phyloP scores from a whole-genome alignment of 2,888 invertebrate species.

The Macaria notata region DNA sequence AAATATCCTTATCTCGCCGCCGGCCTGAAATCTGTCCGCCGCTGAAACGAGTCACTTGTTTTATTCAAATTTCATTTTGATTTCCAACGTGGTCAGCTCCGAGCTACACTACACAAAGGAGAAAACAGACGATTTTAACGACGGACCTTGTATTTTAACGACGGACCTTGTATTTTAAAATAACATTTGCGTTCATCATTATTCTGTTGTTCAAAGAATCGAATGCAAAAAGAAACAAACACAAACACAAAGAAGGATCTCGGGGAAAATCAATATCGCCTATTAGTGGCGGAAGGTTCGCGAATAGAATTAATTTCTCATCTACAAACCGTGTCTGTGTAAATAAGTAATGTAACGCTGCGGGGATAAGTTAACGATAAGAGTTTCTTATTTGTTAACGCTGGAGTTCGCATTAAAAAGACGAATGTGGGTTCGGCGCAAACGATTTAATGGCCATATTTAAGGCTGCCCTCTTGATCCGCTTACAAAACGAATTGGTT shows the following conservation, averaged over 20 bases:
- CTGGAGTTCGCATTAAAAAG: constrained; percentile 60
- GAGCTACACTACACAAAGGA: background rate
- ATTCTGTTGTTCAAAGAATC: constrained; percentile 8
- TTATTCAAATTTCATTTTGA: constrained; percentile 5
- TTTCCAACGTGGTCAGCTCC: background rate
- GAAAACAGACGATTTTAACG: background rate
- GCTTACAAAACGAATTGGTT: constrained; percentile 79
- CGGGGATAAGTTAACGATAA: constrained; percentile 49
- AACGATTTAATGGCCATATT: constrained; percentile 75
- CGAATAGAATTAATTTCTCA: constrained; percentile 32
- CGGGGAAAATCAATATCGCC: constrained; percentile 33
- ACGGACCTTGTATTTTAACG: background rate
- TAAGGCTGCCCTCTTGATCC: constrained; percentile 77
- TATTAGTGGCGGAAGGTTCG: constrained; percentile 30
- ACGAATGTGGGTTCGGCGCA: constrained; percentile 61
- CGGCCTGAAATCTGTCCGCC: background rate
- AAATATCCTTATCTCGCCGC: constrained; percentile 20
- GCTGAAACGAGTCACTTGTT: background rate
- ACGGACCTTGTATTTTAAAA: constrained; percentile 1
- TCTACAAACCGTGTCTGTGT: constrained; percentile 29
- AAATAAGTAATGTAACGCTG: constrained; percentile 35
- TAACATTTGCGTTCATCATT: constrained; percentile 8
- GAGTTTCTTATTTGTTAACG: constrained; percentile 60
- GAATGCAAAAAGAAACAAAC: constrained; percentile 22
- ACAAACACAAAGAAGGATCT: constrained; percentile 14